Evolutionary conservation across 1,140 invertebrate species (phyloP).

Genomic region (Tachypleus tridentatus): DNA sequence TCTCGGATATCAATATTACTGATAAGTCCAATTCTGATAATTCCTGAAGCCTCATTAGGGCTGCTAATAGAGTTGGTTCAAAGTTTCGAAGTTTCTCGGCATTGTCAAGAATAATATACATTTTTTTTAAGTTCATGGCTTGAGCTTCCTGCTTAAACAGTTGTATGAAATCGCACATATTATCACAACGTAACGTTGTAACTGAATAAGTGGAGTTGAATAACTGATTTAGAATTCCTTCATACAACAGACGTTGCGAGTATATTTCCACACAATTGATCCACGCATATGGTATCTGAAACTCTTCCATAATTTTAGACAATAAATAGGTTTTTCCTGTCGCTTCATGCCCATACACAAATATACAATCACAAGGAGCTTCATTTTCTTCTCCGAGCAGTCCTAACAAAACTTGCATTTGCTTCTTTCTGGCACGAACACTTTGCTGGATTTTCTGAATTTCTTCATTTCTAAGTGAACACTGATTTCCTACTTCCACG

Average conservation of each 20-base stretch:
- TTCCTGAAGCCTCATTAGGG: conserved; percentile 57
- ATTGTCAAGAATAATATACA: conserved; percentile 48
- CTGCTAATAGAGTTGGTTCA: conserved; percentile 53
- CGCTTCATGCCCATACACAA: conserved; percentile 61
- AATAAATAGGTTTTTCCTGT: conserved; percentile 65
- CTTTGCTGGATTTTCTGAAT: too few relatives aligned
- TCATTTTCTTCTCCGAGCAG: too few relatives aligned
- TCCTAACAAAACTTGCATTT: too few relatives aligned
- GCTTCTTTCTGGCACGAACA: too few relatives aligned
- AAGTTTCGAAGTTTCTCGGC: conserved; percentile 59
- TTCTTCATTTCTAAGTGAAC: too few relatives aligned
- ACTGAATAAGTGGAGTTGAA: conserved; percentile 15
- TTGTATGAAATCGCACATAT: conserved; percentile 55
- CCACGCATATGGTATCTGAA: conserved; percentile 46
- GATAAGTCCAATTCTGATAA: conserved; percentile 51
- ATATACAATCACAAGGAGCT: conserved; percentile 29
- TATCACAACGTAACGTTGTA: conserved; percentile 47
- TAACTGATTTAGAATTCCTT: conserved; percentile 55
- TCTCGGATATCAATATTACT: conserved; percentile 58
- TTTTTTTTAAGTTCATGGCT: conserved; percentile 20
- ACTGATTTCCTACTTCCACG: too few relatives aligned
- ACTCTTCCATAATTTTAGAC: conserved; percentile 42
- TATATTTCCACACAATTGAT: conserved; percentile 75
- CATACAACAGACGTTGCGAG: conserved; percentile 56
- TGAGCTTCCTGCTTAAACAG: conserved; percentile 31